Evolutionary conservation across 2,113 vertebrate genomes (phyloP), one percentile per base, ranked within the genome.

Genomic region (Glaucomys volans): DNA sequence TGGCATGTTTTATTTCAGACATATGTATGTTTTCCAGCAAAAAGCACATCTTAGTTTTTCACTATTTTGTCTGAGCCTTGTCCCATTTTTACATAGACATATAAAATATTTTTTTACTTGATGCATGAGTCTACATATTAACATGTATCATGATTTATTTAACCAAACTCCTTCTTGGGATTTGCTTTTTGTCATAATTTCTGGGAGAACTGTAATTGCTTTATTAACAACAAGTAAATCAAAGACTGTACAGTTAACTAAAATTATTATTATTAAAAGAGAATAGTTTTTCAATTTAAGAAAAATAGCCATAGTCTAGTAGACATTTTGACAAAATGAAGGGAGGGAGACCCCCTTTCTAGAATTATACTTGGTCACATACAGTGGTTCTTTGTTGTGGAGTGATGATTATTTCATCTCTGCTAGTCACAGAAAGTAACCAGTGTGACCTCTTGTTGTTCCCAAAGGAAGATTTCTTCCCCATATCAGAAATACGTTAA

Each of bases 371-470:
- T 8, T 26, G 47, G 67, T 47, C 57, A 28, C 62, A 57, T n/a
- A 81, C 47, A 89, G 35, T 95, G 62, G 50, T 82, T 93, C 87
- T 97, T 91, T 97, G 62, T 87, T 84, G 57, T 10, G 26, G 50
- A 72, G 69, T 87, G 62, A 90, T 91, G 88, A 89, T 95, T 92
- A 90, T 76, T 91, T 96, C 87, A 96, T 95, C 83, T 84, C 50
- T 95, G 35, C 12, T 87, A 2, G 86, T 93, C 37, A 76, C 37
- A 83, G 62, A 94, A 94, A 91, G 52, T 89, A 71, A 57, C 30
- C 54, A 77, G 1, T 90, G 79, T 87, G 83, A 91, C 75, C 28
- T 44, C 28, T 37, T 37, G 0, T 75, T 94, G 37, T 88, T 95
- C 79, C n/a, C 62, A 80, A 82, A 76, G 35, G 50, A 74, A 94